phyloP scores from a whole-genome alignment of 53 echinoderm and acorn worm species.

The Mesocentrotus franciscanus region DNA sequence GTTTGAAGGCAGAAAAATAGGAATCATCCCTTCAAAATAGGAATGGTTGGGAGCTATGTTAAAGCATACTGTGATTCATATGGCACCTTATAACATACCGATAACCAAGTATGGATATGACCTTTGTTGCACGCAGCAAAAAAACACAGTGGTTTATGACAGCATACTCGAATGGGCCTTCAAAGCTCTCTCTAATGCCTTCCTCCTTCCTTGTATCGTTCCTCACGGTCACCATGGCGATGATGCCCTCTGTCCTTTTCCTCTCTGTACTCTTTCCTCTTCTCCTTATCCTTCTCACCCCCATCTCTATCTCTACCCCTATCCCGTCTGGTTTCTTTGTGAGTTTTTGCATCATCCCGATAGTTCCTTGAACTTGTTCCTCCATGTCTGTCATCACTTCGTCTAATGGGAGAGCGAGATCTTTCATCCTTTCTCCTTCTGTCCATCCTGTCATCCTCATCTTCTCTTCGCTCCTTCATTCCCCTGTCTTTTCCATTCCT shows the following conservation, averaged over 20 bases:
- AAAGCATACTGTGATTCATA: too few species aligned
- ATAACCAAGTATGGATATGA: too few species aligned
- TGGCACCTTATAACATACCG: too few species aligned
- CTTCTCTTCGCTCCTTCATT: slow-evolving; percentile 13
- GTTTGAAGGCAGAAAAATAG: too few species aligned
- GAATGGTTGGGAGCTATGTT: too few species aligned
- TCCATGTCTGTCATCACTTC: background rate
- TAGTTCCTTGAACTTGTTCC: background rate
- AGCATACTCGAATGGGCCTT: too few species aligned
- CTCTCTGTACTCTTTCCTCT: slow-evolving; percentile 29
- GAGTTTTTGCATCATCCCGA: background rate
- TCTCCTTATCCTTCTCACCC: background rate
- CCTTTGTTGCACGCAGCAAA: too few species aligned
- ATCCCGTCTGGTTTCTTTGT: slow-evolving; percentile 13
- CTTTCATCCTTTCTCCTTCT: background rate
- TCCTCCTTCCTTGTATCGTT: background rate
- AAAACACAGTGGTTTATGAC: too few species aligned
- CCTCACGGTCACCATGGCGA: slow-evolving; percentile 4
- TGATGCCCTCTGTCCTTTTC: slow-evolving; percentile 4
- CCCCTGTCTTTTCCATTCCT: slow-evolving; percentile 26
- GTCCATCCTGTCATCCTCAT: background rate
- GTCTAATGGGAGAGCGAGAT: background rate
- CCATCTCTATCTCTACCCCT: background rate
- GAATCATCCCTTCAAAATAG: too few species aligned
- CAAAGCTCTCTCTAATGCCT: background rate